phyloP scores from a whole-genome alignment of 2,888 invertebrate genomes.

The Erebia epiphron region DNA sequence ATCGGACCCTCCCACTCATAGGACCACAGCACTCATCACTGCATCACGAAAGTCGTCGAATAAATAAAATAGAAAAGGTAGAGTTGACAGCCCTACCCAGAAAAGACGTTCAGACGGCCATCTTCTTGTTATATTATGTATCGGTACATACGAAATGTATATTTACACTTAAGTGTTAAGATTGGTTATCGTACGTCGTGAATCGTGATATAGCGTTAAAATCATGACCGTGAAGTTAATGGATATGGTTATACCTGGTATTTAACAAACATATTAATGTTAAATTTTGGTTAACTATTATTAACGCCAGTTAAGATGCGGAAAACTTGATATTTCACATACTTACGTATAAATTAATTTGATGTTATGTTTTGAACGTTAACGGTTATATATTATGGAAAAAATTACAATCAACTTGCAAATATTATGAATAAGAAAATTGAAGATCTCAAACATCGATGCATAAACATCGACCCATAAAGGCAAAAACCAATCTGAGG shows the following conservation, averaged over 20 bases:
- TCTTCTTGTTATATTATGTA: background rate
- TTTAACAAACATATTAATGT: background rate
- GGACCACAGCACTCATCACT: too few relatives aligned
- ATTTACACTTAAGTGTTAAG: slow-evolving; percentile 5
- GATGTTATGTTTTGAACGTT: too few relatives aligned
- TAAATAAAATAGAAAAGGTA: too few relatives aligned
- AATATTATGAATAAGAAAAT: too few relatives aligned
- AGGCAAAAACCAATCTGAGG: too few relatives aligned
- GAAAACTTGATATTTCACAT: background rate
- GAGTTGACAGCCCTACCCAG: background rate
- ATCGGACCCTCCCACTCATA: too few relatives aligned
- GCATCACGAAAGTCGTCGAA: too few relatives aligned
- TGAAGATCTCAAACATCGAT: too few relatives aligned
- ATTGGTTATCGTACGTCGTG: background rate
- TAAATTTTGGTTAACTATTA: background rate
- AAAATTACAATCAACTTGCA: too few relatives aligned
- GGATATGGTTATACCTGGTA: background rate
- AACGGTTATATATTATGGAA: too few relatives aligned
- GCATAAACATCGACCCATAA: too few relatives aligned
- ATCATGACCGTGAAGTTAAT: slow-evolving; percentile 3
- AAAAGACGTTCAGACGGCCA: background rate
- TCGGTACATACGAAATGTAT: background rate
- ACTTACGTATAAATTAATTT: background rate
- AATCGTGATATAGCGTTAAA: slow-evolving; percentile 5
- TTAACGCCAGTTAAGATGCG: background rate